phyloP scores from a whole-genome alignment of 2,113 vertebrate species.

The Chaenocephalus aceratus region DNA sequence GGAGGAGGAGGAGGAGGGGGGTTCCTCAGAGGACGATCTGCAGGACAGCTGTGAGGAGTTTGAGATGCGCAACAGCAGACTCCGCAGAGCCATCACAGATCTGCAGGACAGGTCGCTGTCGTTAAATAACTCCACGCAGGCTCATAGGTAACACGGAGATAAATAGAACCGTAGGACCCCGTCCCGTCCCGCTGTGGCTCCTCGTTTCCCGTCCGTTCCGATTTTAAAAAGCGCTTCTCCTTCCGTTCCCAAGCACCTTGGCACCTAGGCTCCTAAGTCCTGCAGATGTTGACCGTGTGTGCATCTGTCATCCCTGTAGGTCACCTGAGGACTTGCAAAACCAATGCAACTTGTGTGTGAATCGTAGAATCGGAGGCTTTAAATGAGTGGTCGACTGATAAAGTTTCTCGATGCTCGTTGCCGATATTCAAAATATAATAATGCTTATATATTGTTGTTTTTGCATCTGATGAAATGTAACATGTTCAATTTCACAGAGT shows the following conservation, averaged over 20 bases:
- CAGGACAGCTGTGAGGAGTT: conserved; percentile 49
- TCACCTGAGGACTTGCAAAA: conserved; percentile 2
- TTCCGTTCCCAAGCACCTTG: neutral
- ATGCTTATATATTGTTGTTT: too few relatives aligned
- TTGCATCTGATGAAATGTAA: too few relatives aligned
- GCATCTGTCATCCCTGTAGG: conserved; percentile 32
- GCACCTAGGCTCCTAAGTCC: conserved; percentile 10
- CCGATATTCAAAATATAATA: too few relatives aligned
- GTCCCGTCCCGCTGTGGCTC: conserved; percentile 31
- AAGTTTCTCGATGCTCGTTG: too few relatives aligned
- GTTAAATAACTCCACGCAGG: conserved; percentile 84
- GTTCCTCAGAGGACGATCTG: conserved; percentile 49
- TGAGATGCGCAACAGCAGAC: conserved; percentile 75
- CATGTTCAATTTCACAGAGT: too few relatives aligned
- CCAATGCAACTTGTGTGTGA: neutral
- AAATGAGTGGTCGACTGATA: too few relatives aligned
- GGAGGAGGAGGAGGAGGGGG: too few relatives aligned
- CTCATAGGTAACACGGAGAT: conserved; percentile 89
- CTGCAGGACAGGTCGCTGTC: conserved; percentile 84
- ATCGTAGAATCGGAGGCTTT: neutral
- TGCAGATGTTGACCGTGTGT: neutral
- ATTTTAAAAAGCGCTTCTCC: neutral
- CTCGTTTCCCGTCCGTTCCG: conserved; percentile 13
- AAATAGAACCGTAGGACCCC: conserved; percentile 34
- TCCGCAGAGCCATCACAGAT: conserved; percentile 75